Evolutionary conservation across 2,888 invertebrate species (phyloP), one percentile per base, ranked within the genome.

Genomic region (Tortrix viridana): DNA sequence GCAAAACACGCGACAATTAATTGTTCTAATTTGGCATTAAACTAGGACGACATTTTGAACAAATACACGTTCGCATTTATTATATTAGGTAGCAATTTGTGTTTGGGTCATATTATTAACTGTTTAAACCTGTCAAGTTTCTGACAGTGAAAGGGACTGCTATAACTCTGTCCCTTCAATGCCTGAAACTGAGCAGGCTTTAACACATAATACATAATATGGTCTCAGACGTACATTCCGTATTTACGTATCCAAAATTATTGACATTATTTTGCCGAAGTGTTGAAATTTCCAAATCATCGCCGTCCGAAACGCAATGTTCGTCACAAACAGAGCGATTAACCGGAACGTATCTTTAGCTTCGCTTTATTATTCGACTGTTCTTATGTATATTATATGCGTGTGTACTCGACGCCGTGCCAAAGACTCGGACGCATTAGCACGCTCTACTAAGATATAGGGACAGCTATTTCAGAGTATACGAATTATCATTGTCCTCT

Each of bases 271-370:
- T 56, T 47, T 37, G 32, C 20, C 41, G 49, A 65, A 49, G 68
- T 70, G 72, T 69, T 67, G 73, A 75, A 70, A 75, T 69, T 46
- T 71, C 65, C 67, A 69, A 69, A 69, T 76, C 74, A 70, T 78
- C 79, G 72, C 68, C 72, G 69, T 67, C 69, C 68, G 66, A 71
- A 58, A 69, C 68, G 72, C 73, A 74, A 72, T 75, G 74, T 73
- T 75, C 73, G 69, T 74, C 71, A 74, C 75, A 85, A 84, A 85
- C 84, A 84, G 79, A 81, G 76, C 79, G 77, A 84, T 86, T 84
- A 83, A 79, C 74, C 72, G 64, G 68, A 73, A 70, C 75, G 60
- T 74, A 70, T 79, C 77, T 79, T 77, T 79, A 72, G 71, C 70
- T 70, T 69, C 65, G 68, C 59, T 71, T 74, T 74, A 72, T 79